These are phyloP conservation scores for Drosophila demipolita DNA, from an alignment of 2,888 invertebrate species.

Conservation along the genomic window DNA sequence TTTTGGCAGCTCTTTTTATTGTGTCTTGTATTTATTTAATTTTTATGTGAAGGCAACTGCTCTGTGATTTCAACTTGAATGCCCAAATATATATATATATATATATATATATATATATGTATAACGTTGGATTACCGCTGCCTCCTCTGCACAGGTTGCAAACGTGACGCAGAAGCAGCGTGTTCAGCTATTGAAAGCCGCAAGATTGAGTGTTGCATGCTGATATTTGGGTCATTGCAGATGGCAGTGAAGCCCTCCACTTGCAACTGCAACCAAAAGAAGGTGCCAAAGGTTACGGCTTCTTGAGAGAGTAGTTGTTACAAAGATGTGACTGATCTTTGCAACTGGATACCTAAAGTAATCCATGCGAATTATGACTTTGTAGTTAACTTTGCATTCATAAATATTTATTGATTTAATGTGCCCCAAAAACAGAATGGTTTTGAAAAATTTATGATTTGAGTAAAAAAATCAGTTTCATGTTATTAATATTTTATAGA, in stretches of 20 bases:
- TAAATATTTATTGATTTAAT: background rate
- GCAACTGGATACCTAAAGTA: background rate
- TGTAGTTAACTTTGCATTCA: background rate
- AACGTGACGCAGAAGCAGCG: slow-evolving; percentile 30
- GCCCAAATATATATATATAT: background rate
- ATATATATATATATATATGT: background rate
- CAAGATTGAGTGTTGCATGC: slow-evolving; percentile 48
- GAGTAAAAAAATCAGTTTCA: background rate
- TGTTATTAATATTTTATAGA: background rate
- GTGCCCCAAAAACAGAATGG: background rate
- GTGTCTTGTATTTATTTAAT: slow-evolving; percentile 77
- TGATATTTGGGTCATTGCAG: slow-evolving; percentile 51
- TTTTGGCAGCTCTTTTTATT: slow-evolving; percentile 44
- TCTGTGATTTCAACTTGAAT: background rate
- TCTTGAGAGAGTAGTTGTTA: slow-evolving; percentile 5
- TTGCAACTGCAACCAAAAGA: background rate
- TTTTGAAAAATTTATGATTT: background rate
- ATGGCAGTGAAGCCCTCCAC: background rate
- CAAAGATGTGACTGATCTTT: background rate
- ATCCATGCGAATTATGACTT: background rate
- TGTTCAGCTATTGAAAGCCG: slow-evolving; percentile 50
- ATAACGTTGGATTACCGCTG: background rate
- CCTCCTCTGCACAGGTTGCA: slow-evolving; percentile 34
- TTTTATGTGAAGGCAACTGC: slow-evolving; percentile 53
- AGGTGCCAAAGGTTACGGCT: slow-evolving; percentile 39